Conservation (phyloP, 2,113 vertebrate species). For the Micromys minutus region DNA sequence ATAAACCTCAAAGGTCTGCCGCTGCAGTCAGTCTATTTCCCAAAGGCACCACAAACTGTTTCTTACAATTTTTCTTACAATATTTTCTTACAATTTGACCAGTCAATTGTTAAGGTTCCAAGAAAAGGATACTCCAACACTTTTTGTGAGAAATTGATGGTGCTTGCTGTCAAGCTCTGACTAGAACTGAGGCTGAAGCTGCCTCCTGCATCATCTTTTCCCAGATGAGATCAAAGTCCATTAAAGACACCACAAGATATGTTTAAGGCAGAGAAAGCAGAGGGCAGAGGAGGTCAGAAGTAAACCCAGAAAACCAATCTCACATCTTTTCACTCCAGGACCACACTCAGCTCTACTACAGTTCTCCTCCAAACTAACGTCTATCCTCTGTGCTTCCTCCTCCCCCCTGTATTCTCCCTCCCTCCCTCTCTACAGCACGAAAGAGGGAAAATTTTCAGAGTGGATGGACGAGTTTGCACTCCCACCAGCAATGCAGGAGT, state of each 20-base stretch:
- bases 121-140: conserved; percentile 50
- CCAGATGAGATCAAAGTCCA: conserved; percentile 63
- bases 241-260: conserved; percentile 42
- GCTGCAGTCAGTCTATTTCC: conserved; percentile 60
- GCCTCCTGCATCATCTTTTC: conserved; percentile 13
- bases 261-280: neutral
- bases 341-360: neutral
- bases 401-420: neutral
- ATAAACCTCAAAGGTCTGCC: conserved; percentile 64
- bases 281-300: neutral
- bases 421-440: accelerated
- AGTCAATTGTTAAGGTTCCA: conserved; percentile 65
- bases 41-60: conserved; percentile 60
- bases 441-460: too few relatives aligned
- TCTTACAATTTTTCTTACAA: conserved; percentile 66
- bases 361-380: neutral
- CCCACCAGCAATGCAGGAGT: too few relatives aligned
- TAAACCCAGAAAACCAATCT: neutral
- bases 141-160: conserved; percentile 67
- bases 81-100: conserved; percentile 71
- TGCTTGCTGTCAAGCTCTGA: conserved; percentile 56
- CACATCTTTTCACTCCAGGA: neutral
- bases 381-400: neutral
- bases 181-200: conserved; percentile 33
- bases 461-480: too few relatives aligned